These are phyloP conservation scores for Micromys minutus DNA, from an alignment of 2,113 vertebrate genomes.

Conservation along the genomic window DNA sequence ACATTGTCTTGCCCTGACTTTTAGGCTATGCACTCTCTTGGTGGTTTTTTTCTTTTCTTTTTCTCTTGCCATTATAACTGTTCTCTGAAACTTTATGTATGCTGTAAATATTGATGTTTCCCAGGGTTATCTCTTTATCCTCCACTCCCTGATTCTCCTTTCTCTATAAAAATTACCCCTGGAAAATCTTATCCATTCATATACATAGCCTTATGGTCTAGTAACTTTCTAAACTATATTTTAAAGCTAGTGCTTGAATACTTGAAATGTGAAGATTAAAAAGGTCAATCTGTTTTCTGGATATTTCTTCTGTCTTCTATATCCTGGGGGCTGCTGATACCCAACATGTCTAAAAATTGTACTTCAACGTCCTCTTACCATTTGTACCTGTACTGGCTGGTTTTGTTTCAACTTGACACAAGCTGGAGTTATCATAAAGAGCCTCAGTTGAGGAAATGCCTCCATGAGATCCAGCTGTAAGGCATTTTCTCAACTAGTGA, in stretches of 20 bases:
- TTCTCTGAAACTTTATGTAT: slow-evolving; percentile 33
- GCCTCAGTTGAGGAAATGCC: too few relatives aligned
- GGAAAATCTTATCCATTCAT: neutral
- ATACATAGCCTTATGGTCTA: neutral
- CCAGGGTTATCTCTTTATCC: neutral
- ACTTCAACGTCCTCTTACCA: neutral
- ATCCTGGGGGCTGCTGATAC: neutral
- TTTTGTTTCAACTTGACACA: too few relatives aligned
- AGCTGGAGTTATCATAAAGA: too few relatives aligned
- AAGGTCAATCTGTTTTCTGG: neutral
- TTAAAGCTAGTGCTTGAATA: neutral
- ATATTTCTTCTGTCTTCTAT: neutral
- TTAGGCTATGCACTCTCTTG: slow-evolving; percentile 1
- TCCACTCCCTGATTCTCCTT: fast-evolving
- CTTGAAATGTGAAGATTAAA: neutral
- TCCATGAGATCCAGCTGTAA: too few relatives aligned
- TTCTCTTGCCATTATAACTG: slow-evolving; percentile 21
- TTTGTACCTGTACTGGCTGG: too few relatives aligned
- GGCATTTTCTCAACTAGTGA: too few relatives aligned
- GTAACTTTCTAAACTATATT: slow-evolving; percentile 5
- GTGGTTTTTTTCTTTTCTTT: neutral
- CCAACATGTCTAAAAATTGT: neutral
- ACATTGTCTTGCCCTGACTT: slow-evolving; percentile 41
- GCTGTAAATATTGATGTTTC: slow-evolving; percentile 61
- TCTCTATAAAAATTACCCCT: neutral